phyloP scores from a whole-genome alignment of 2,113 vertebrate genomes.

The Sebastes schlegelii region DNA sequence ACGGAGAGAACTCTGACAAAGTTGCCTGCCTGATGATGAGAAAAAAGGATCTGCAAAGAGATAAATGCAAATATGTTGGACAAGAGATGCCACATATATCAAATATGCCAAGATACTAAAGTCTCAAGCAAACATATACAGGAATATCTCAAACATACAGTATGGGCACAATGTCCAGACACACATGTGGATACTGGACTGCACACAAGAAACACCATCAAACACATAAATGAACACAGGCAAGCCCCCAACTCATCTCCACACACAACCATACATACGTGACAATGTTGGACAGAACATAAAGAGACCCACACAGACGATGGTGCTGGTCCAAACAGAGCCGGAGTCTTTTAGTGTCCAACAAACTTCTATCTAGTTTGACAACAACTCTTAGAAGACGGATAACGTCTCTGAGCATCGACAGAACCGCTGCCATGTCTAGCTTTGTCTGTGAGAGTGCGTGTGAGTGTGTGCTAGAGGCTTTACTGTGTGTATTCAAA shows the following conservation, averaged over 20 bases:
- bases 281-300: constrained; percentile 58
- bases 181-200: constrained; percentile 38
- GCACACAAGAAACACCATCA: constrained; percentile 52
- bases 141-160: constrained; percentile 24
- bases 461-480: constrained; percentile 40
- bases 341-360: constrained; percentile 60
- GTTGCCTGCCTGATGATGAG: neutral
- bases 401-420: constrained; percentile 66
- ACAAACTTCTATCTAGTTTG: constrained; percentile 73
- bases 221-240: constrained; percentile 41
- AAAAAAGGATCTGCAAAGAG: constrained; percentile 9
- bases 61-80: constrained; percentile 15
- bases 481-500: constrained; percentile 60
- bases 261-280: constrained; percentile 40
- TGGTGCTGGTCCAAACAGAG: constrained; percentile 62
- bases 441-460: constrained; percentile 57
- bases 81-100: neutral
- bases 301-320: constrained; percentile 34
- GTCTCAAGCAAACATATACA: constrained; percentile 20
- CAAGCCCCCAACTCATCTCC: constrained; percentile 45
- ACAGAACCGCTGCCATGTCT: constrained; percentile 76
- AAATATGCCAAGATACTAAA: constrained; percentile 14
- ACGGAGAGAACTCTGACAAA: neutral
- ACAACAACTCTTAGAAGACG: constrained; percentile 73
- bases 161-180: constrained; percentile 24